A percentile compares a stretch with the other conserved stretches of the same genome.
phyloP scores from a whole-genome alignment of 2,113 vertebrate species.

The Sylvia atricapilla region DNA sequence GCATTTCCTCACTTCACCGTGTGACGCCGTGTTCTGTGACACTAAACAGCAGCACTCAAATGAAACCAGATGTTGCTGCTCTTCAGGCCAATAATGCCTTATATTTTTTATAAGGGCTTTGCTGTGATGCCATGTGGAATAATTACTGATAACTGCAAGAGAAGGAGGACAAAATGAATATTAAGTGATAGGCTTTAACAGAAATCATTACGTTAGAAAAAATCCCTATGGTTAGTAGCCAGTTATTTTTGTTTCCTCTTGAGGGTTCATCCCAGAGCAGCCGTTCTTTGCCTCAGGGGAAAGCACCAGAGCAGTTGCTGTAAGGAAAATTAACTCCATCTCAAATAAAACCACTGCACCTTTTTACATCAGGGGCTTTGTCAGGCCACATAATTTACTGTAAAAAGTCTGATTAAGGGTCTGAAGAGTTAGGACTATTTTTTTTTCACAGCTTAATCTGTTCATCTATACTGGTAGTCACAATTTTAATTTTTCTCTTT shows the following conservation, averaged over 20 bases:
- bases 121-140: not conserved
- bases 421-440: not conserved
- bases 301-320: not conserved
- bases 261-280: not conserved
- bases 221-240: rapidly evolving
- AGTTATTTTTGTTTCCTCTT: not conserved
- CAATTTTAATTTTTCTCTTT: not conserved
- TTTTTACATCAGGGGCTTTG: not conserved
- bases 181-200: not conserved
- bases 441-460: not conserved
- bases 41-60: not conserved
- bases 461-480: not conserved
- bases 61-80: conserved; percentile 1
- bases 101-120: not conserved
- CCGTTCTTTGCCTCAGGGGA: not conserved
- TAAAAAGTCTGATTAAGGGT: not conserved
- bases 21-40: not conserved
- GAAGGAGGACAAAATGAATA: not conserved
- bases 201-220: not conserved
- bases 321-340: not conserved
- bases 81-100: not conserved
- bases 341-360: not conserved
- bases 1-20: not conserved
- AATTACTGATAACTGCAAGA: not conserved
- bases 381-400: not conserved